These are phyloP conservation scores for Gymnosoma rotundatum DNA, from an alignment of 2,888 invertebrate species.

Conservation along the genomic window DNA sequence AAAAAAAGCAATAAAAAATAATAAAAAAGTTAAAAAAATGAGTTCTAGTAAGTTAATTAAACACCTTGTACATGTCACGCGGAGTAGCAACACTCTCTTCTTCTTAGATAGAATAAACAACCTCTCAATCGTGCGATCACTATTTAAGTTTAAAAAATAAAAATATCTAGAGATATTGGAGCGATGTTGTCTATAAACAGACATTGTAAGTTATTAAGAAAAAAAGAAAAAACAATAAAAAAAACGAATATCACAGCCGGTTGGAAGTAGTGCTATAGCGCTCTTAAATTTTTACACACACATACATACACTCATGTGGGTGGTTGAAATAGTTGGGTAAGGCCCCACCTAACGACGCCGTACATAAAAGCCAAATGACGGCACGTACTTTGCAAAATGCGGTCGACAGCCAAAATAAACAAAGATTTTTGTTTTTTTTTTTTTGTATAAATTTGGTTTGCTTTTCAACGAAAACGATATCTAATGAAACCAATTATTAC, in stretches of 20 bases:
- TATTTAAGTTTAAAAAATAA: not conserved
- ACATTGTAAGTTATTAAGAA: not conserved
- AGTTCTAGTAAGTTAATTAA: too few relatives aligned
- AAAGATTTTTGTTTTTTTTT: conserved; percentile 9
- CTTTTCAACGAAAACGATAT: conserved; percentile 63
- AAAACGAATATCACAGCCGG: not conserved
- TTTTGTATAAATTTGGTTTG: conserved; percentile 31
- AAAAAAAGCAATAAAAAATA: too few relatives aligned
- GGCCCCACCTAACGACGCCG: conserved; percentile 7
- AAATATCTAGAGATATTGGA: not conserved
- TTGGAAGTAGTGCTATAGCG: conserved; percentile 27
- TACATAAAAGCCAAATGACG: conserved; percentile 44
- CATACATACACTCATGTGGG: conserved; percentile 26
- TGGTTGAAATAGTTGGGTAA: conserved; percentile 42
- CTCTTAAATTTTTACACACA: conserved; percentile 31
- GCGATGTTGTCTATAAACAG: not conserved
- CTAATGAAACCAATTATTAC: conserved; percentile 67
- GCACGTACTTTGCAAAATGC: conserved; percentile 64
- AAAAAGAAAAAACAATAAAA: not conserved
- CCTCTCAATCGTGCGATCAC: not conserved
- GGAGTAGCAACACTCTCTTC: too few relatives aligned
- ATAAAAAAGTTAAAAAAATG: too few relatives aligned
- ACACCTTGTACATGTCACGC: too few relatives aligned
- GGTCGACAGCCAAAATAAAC: conserved; percentile 64
- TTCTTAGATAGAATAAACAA: too few relatives aligned